Base-by-base conservation (phyloP, 1,140 invertebrate species). In the Drosophila neocordata region DNA sequence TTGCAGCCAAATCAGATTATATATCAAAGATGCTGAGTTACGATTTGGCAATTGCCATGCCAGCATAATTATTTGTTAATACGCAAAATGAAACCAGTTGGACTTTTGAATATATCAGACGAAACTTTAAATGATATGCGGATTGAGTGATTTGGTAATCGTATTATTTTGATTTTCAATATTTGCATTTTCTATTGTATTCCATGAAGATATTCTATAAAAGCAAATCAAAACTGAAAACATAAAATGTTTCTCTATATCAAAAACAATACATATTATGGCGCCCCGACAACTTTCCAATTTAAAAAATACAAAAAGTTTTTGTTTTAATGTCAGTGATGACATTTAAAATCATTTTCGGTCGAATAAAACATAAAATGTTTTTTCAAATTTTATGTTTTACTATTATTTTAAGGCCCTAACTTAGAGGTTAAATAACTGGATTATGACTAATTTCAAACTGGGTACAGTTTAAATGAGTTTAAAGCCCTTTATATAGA, bases 121-220 rank as follows among this genome's bases (percentile, higher is more conserved):
- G 71, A 66, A 70, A 66, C 55, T 31, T 53, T 24, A 68, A 74
- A 75, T 75, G 71, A 75, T 61, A 73, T 73, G 71, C 71, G 70
- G 66, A 52, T 9, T 53, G 37, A 65, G 41, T 75, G 72, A 75
- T 75, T 75, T 73, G 74, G 72, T 75, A 75, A 75, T 75, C 71
- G 58, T 57, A 75, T 75, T 75, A 72, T 75, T 65, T 68, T 34
- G 15, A 55, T 31, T 37, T 20, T 57, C 9, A 52, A 37, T 22
- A 84, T 81, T 87, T 68, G 69, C 77, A 84, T 81, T 81, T 84
- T 77, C 82, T 74, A 87, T 84, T 84, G 77, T 84, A 27, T 56
- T 51, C 41, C 41, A 34, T 55, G 53, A 61, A 70, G 48, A 77
- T 31, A 31, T 80, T 85, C 69, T 70, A 70, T 62, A 66, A 69